These are phyloP conservation scores for Chinchilla lanigera DNA, from an alignment of 2,113 vertebrate species.

Conservation along the genomic window DNA sequence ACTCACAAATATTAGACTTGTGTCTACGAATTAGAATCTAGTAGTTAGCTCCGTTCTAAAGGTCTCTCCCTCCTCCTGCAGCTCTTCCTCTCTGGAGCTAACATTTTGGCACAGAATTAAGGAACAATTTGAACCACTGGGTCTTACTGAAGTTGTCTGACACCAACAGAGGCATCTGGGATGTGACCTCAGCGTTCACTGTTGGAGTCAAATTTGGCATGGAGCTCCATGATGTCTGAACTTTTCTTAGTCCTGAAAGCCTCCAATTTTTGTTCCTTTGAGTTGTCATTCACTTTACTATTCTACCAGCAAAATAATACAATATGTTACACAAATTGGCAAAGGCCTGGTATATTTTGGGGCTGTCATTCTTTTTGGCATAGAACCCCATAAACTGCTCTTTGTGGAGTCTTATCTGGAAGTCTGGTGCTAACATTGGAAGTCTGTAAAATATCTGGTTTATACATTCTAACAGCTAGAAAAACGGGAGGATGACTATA, in stretches of 20 bases:
- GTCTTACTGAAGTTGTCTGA: not conserved
- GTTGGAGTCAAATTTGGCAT: constrained; percentile 24
- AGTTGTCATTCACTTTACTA: constrained; percentile 9
- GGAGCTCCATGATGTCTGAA: not conserved
- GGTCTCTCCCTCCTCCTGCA: not conserved
- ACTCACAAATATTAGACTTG: not conserved
- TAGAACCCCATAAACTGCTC: not conserved
- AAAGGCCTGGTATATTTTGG: not conserved
- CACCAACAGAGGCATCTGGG: not conserved
- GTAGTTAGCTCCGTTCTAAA: not conserved
- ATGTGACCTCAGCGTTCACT: constrained; percentile 9
- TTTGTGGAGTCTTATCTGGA: not conserved
- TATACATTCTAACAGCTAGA: not conserved
- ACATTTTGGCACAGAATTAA: constrained; percentile 1
- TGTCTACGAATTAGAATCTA: not conserved
- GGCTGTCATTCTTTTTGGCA: not conserved
- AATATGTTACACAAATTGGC: not conserved
- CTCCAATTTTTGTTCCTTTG: not conserved
- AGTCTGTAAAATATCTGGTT: not conserved
- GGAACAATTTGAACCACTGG: constrained; percentile 29
- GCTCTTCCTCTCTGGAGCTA: not conserved
- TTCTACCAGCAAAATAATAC: not conserved
- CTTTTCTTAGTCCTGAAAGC: not conserved
- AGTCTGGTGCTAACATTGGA: not conserved
- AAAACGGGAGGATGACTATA: not conserved